Base-by-base conservation (phyloP, 1,140 invertebrate species). In the Parasteatoda tepidariorum region DNA sequence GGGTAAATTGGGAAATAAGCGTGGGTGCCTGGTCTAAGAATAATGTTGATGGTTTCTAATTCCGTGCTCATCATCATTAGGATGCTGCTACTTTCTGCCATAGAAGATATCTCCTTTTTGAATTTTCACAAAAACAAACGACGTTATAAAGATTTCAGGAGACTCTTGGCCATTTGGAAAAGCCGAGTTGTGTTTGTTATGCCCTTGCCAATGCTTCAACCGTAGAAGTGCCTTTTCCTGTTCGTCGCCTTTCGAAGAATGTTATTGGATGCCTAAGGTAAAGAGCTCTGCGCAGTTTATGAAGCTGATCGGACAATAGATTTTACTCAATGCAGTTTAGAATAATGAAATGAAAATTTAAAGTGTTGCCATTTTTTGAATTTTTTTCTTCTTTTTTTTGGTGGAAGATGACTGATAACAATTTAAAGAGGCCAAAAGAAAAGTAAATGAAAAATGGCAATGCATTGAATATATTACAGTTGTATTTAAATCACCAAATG, bases 31-130 rank as follows among this genome's bases (percentile, higher is more conserved):
- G 24, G 7, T 59, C 24, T n/a, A 31, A 64, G 62, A 64, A 31
- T 33, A 33, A 64, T 33, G 62, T 30, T 33, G 62, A 64, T 64
- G 62, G 62, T 64, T 64, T 64, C 62, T 64, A 64, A 64, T 64
- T 64, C 62, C 26, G n/a, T 15, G 31, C 62, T 64, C 62, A 64
- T 64, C 62, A 64, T 64, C 62, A 64, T 64, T 24, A 64, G 15
- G 9, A 64, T 6, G 62, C 9, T 22, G 62, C 62, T 11, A 22
- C n/a, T 1, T 48, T 18, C 18, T 48, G n/a, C n/a, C 38, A 18
- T 48, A 13, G 4, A 9, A 13, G 9, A 13, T 48, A 48, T 48
- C 18, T 18, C 18, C 18, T 48, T 48, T 48, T 48, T 48, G 18
- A 48, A 48, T 48, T 48, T 18, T 0, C 38, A 18, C 18, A 4